Evolutionary conservation across 2,113 vertebrate genomes (phyloP), one percentile per base, ranked within the genome.

Genomic region (Carassius carassius): DNA sequence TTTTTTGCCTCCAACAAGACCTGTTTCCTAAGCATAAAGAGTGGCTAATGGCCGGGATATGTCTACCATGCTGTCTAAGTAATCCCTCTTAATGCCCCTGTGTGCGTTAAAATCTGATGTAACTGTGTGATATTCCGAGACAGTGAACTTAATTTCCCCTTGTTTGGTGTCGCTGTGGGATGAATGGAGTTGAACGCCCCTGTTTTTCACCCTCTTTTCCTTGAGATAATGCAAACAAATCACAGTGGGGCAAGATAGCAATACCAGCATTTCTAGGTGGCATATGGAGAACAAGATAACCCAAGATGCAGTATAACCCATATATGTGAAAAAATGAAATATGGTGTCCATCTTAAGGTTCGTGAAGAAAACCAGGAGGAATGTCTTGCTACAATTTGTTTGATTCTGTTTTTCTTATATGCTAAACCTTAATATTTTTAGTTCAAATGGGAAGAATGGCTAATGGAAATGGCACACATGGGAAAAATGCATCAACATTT

Each of bases 21-120:
- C 81, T 44, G 74, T 67, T 67, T 73, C 47, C 82, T 77, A 16
- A 47, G 81, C 81, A 76, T 17, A 89, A 85, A 79, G 82, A 84
- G 82, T 41, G 25, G 77, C 87, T 86, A 84, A 89, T 76, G 77
- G 87, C 87, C 60, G 67, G 47, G 3, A 74, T 82, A 74, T 21
- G 72, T 49, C 87, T 82, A 82, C 86, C 73, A 90, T 88, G 78
- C 35, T 84, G 47, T 82, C 78, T 84, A 83, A 75, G 87, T 88
- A 88, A 90, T 90, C 86, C 89, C 87, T 81, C 51, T 85, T 90
- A 92, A 92, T 92, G 76, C 87, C 49, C 14, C 78, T 83, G 86
- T 90, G 84, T 86, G 85, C 91, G 90, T 88, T 89, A 82, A 88
- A 56, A 83, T 85, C 87, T 86, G 86, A 88, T 87, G 75, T 82